phyloP scores from a whole-genome alignment of 2,797 vertebrate species.

The Cyclopterus lumpus region DNA sequence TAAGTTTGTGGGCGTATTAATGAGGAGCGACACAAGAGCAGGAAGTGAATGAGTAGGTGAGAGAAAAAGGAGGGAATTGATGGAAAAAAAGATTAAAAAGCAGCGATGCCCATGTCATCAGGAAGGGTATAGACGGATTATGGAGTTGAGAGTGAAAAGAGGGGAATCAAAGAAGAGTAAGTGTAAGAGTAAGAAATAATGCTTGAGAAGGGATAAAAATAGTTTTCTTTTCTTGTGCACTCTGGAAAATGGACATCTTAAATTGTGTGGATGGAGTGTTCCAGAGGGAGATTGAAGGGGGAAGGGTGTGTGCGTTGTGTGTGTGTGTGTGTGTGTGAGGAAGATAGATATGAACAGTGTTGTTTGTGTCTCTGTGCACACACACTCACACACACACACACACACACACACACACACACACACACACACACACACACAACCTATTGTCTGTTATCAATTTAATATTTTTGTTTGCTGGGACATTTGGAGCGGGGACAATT shows the following conservation, averaged over 20 bases:
- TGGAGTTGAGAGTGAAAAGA: conserved; percentile 41
- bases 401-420: conserved; percentile 22
- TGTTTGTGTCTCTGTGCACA: conserved; percentile 11
- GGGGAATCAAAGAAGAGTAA: conserved; percentile 38
- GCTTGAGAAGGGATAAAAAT: conserved; percentile 72
- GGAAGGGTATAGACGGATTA: conserved; percentile 66
- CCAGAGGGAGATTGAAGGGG: conserved; percentile 51
- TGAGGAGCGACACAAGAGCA: background rate
- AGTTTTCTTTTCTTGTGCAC: conserved; percentile 76
- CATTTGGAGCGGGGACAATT: conserved; percentile 21
- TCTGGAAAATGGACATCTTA: conserved; percentile 76
- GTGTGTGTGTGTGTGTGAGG: conserved; percentile 10
- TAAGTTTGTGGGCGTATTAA: conserved; percentile 18
- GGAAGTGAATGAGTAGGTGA: conserved; percentile 21
- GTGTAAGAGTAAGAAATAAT: conserved; percentile 58
- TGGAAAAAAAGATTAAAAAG: conserved; percentile 27
- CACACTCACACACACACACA: conserved; percentile 20
- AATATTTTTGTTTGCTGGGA: conserved; percentile 44
- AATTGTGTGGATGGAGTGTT: conserved; percentile 68
- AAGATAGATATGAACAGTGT: conserved; percentile 31
- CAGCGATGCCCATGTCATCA: conserved; percentile 55
- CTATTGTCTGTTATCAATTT: conserved; percentile 50
- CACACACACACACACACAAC: conserved; percentile 10
- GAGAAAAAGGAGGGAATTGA: conserved; percentile 13
- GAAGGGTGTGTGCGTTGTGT: conserved; percentile 18